Evolutionary conservation across 2,113 vertebrate species (phyloP), one percentile per base, ranked within the genome.

Genomic region (Gorsachius goisagi): DNA sequence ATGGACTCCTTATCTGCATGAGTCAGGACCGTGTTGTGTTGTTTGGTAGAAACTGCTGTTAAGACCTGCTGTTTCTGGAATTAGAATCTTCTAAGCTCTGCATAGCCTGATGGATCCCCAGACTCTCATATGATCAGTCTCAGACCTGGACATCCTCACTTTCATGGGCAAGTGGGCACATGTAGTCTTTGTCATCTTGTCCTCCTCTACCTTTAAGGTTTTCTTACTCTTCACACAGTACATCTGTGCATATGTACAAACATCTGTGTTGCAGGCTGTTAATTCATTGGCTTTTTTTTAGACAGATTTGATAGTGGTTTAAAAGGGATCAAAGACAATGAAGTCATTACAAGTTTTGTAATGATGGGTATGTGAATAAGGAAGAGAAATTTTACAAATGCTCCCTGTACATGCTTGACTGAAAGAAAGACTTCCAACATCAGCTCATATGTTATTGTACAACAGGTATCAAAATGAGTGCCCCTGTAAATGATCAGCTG

Each of bases 241-340:
- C 21, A 64, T 64, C 64, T 81, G 9, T 68, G 28, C 15, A 23
- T 20, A 12, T 32, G 11, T 52, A 32, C 17, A 81, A 60, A 55
- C 6, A 39, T 19, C 8, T 49, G 0, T 88, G 7, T 27, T 79
- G 17, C 0, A 0, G 21, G 7, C n/a, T 74, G 9, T 27, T 44
- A 92, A 58, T 44, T 52, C 17, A 55, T 39, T 32, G 30, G 21
- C 5, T 33, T 71, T 5, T 41, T 91, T 81, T 90, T 41, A 82
- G 5, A 4, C 32, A 67, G 4, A 58, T 50, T 75, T 78, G 5
- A 33, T 37, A 47, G 20, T 16, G 26, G 2, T 41, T 74, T 79
- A 50, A 41, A 68, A 82, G 11, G 15, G 3, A n/a, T 59, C 6
- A 72, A 79, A 59, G 27, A 30, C 33, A 62, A 63, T 35, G 5